Conservation (phyloP, 1,140 invertebrate species). For the Hylyphantes graminicola region DNA sequence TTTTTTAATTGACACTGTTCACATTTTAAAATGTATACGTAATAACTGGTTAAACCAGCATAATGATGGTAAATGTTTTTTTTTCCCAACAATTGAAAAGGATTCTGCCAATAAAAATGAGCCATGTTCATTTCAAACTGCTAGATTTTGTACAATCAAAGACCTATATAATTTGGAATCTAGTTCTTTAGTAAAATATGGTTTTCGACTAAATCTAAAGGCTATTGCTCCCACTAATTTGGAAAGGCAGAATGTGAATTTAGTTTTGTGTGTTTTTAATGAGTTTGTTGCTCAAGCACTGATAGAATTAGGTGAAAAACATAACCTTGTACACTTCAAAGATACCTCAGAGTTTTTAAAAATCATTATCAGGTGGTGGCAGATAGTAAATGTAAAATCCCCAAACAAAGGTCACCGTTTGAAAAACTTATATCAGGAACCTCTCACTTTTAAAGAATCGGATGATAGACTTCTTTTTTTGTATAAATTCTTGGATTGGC, state of each 20-base stretch:
- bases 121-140: background rate
- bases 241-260: slow-evolving; percentile 11
- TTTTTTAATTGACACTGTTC: no score
- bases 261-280: slow-evolving; percentile 17
- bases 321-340: background rate
- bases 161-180: background rate
- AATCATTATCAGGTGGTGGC: slow-evolving; percentile 6
- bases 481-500: slow-evolving; percentile 1
- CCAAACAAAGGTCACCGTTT: background rate
- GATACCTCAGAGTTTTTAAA: background rate
- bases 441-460: background rate
- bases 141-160: background rate
- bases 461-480: background rate
- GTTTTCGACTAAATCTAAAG: background rate
- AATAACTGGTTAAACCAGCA: no score
- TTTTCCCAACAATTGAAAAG: background rate
- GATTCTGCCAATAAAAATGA: background rate
- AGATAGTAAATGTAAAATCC: slow-evolving; percentile 32
- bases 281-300: background rate
- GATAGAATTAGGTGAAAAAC: background rate
- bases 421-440: background rate
- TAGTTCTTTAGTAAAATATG: slow-evolving; percentile 1
- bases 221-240: background rate
- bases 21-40: slow-evolving; percentile 29
- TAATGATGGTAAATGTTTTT: slow-evolving; percentile 16